Base-by-base conservation (phyloP, 2,113 vertebrate genomes). In the Pardalotus punctatus region DNA sequence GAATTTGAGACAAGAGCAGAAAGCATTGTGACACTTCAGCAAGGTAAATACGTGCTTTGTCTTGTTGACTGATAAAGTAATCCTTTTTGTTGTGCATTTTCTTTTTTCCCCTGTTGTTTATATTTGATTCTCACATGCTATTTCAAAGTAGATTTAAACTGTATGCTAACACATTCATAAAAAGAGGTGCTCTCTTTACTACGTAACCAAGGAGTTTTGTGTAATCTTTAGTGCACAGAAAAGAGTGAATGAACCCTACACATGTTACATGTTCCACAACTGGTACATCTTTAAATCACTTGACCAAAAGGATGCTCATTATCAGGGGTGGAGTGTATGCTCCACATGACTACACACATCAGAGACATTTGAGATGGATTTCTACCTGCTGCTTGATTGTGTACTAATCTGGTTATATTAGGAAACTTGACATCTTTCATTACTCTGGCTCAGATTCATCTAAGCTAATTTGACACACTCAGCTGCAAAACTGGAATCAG, bases 391-490 rank as follows among this genome's bases (percentile, higher is more conserved):
- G 76, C 53, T 87, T 81, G 29, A 58, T 53, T 60, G 22, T 3
- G 10, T 78, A 58, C 25, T 67, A 40, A 82, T 72, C 48, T 72
- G 43, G 18, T 47, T 20, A 43, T 87, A 56, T 40, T 79, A 64
- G 85, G 91, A 62, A 74, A 28, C 19, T 27, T 47, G 48, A 36
- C 35, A n/a, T 48, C 29, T 77, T 88, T 61, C 20, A 36, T 61
- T 77, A 48, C 42, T 29, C 17, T 78, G 47, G 10, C 12, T 53
- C 38, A 58, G 43, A 71, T 78, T 90, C 9, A 27, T 42, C 36
- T 88, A 48, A 83, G 53, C 36, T 83, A 73, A 70, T 86, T 86
- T 73, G 71, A 86, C 67, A 83, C n/a, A 64, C 23, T 78, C 58
- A 36, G 10, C 24, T 69, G 31, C 25, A 86, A 80, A 95, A 23